Conservation (phyloP, 2,797 vertebrate species). For the Siniperca undulata region DNA sequence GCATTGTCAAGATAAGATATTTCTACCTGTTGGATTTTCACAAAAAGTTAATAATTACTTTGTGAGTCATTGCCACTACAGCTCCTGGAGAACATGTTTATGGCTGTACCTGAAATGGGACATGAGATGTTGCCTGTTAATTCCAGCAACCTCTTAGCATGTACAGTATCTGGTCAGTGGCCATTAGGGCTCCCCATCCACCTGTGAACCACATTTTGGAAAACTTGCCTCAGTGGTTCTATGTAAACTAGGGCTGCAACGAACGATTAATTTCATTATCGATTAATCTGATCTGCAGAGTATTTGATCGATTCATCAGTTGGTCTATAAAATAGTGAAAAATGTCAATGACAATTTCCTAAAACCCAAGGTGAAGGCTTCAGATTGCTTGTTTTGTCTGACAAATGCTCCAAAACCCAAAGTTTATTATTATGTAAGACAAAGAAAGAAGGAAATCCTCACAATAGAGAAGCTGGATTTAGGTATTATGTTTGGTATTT, state of each 20-base stretch:
- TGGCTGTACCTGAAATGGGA: not conserved
- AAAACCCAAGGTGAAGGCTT: not conserved
- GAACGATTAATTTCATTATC: no score
- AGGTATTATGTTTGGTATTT: not conserved
- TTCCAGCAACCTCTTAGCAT: not conserved
- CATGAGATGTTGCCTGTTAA: not conserved
- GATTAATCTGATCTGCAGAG: no score
- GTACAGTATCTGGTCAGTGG: not conserved
- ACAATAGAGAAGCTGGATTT: not conserved
- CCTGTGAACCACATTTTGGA: not conserved
- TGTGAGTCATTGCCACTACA: not conserved
- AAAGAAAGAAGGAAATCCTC: not conserved
- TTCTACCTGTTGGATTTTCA: slow-evolving; percentile 25
- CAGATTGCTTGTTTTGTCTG: not conserved
- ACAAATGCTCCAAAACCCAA: not conserved
- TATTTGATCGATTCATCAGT: not conserved
- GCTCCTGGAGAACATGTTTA: slow-evolving; percentile 12
- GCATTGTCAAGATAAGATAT: slow-evolving; percentile 37
- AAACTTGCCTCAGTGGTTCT: not conserved
- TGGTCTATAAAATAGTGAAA: not conserved
- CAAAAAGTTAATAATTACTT: slow-evolving; percentile 41
- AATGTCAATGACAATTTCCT: not conserved
- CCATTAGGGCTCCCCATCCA: not conserved
- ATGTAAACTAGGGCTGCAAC: not conserved
- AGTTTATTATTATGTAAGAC: not conserved